Evolutionary conservation across 2,888 invertebrate species (phyloP).

Genomic region (Chromoteleia sp.): DNA sequence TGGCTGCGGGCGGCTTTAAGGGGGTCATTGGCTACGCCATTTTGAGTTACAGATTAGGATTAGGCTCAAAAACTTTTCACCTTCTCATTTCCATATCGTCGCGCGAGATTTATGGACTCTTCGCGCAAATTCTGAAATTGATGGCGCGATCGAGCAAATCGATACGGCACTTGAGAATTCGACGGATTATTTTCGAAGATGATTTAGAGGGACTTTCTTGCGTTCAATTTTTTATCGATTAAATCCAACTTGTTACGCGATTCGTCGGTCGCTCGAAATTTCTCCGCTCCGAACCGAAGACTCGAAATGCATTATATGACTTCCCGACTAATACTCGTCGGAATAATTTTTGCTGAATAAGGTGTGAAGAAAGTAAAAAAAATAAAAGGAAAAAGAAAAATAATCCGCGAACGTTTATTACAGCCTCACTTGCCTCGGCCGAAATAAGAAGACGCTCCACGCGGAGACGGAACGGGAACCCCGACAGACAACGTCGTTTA

Average conservation of each 20-base stretch:
- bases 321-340: slow-evolving; percentile 10
- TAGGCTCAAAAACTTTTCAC: slow-evolving; percentile 48
- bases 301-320: slow-evolving; percentile 14
- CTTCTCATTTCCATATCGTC: slow-evolving; percentile 60
- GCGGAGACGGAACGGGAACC: neutral
- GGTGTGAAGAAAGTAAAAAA: too few relatives aligned
- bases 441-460: slow-evolving; percentile 28
- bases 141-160: slow-evolving; percentile 30
- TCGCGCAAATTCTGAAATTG: slow-evolving; percentile 42
- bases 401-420: slow-evolving; percentile 31
- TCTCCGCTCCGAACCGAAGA: slow-evolving; percentile 14
- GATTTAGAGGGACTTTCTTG: slow-evolving; percentile 25
- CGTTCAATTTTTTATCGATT: slow-evolving; percentile 35
- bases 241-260: slow-evolving; percentile 23
- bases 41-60: slow-evolving; percentile 58
- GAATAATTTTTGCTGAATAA: slow-evolving; percentile 40
- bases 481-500: slow-evolving; percentile 6
- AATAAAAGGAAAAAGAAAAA: slow-evolving; percentile 9
- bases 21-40: slow-evolving; percentile 57
- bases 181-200: slow-evolving; percentile 48
- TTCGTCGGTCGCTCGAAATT: neutral
- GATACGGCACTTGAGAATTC: slow-evolving; percentile 39
- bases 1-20: slow-evolving; percentile 61
- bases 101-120: slow-evolving; percentile 47
- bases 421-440: slow-evolving; percentile 1